A percentile compares a stretch with the other conserved stretches of the same genome.
Evolutionary conservation across 1,140 invertebrate species (phyloP).

Genomic region (Sycophaga agraensis): DNA sequence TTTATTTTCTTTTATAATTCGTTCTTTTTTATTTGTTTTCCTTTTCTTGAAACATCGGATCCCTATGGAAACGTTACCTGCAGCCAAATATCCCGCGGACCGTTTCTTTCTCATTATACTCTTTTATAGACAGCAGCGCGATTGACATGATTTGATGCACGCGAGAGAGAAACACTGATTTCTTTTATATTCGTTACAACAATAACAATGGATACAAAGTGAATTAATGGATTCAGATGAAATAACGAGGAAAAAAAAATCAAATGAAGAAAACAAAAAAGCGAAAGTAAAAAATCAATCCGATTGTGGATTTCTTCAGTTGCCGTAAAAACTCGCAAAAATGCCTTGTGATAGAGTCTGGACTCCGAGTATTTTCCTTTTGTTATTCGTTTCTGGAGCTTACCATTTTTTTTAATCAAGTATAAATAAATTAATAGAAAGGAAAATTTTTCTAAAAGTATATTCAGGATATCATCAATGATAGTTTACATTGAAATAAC

Average conservation of each 20-base stretch:
- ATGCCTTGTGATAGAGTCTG: conserved; percentile 58
- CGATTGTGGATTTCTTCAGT: conserved; percentile 29
- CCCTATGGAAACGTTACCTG: conserved; percentile 43
- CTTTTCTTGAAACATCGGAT: conserved; percentile 29
- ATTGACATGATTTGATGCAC: conserved; percentile 37
- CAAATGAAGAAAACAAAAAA: conserved; percentile 2
- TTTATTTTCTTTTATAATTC: conserved; percentile 14
- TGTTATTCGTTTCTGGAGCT: too few relatives aligned
- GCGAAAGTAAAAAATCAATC: conserved; percentile 2
- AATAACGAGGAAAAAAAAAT: neutral
- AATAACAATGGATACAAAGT: neutral
- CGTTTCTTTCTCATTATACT: conserved; percentile 31
- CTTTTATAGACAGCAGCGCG: conserved; percentile 39
- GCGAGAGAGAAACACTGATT: neutral
- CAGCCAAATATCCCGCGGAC: conserved; percentile 55
- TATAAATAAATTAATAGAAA: too few relatives aligned
- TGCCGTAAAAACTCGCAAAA: conserved; percentile 48
- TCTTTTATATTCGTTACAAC: neutral
- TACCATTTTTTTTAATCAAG: too few relatives aligned
- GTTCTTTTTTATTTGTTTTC: conserved; percentile 18
- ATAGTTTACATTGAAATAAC: neutral
- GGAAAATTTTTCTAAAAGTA: too few relatives aligned
- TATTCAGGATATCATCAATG: too few relatives aligned
- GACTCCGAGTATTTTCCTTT: too few relatives aligned
- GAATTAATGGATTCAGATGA: neutral